Percentiles rank a stretch among this genome's conserved stretches.
Evolutionary conservation across 1,140 invertebrate genomes (phyloP).

Genomic region (Mesaphorura yosii): DNA sequence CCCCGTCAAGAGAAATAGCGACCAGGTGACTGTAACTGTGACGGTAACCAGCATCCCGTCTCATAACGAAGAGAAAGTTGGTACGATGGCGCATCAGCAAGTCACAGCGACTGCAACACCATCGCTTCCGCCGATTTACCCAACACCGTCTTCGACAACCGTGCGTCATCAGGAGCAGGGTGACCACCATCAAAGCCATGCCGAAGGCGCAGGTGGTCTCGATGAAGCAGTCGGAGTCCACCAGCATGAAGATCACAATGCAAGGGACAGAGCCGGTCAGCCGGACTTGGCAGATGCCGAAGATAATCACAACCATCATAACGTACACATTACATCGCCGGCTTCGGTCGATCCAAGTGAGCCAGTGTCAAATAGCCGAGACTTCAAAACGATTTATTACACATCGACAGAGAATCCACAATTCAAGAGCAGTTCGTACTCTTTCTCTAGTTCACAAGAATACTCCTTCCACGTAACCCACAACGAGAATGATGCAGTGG

Average conservation of each 20-base stretch:
- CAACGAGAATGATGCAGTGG: no score
- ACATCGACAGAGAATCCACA: constrained; percentile 23
- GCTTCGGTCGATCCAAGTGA: not conserved
- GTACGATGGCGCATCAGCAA: not conserved
- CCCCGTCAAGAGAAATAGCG: no score
- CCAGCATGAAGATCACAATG: not conserved
- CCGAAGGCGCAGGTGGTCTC: not conserved
- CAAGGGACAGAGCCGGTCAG: not conserved
- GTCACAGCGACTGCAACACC: not conserved
- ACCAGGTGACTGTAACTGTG: not conserved
- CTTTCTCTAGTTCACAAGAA: constrained; percentile 6
- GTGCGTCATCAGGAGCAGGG: not conserved
- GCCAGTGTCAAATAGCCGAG: not conserved
- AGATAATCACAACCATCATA: not conserved
- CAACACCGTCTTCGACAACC: not conserved
- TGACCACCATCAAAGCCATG: not conserved
- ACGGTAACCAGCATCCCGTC: not conserved
- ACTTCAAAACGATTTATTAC: constrained; percentile 13
- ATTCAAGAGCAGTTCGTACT: constrained; percentile 23
- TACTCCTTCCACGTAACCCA: constrained; percentile 21
- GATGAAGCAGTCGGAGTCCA: not conserved
- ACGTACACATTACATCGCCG: not conserved
- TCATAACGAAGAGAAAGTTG: not conserved
- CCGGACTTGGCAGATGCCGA: not conserved
- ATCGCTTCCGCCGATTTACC: not conserved